Percentiles rank a stretch among this genome's conserved stretches.
phyloP scores from a whole-genome alignment of 1,140 invertebrate genomes.

The Cydia amplana region DNA sequence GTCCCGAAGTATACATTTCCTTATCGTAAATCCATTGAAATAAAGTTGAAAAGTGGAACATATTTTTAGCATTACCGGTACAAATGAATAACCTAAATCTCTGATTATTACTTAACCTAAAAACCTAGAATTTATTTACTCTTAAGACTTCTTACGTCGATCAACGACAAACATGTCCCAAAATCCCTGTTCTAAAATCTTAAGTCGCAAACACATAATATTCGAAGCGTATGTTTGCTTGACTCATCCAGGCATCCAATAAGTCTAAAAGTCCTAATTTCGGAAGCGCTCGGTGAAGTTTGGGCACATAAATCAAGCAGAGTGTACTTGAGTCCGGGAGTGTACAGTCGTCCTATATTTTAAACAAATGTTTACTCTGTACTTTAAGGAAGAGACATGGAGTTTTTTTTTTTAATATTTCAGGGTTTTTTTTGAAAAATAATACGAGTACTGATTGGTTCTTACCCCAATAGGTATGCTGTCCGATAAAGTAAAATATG shows the following conservation, averaged over 20 bases:
- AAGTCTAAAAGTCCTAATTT: conserved; percentile 25
- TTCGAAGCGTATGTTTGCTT: conserved; percentile 1
- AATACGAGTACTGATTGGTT: no score
- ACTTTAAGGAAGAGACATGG: background rate
- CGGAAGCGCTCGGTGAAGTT: conserved; percentile 4
- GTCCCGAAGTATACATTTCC: no score
- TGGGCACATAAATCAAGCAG: conserved; percentile 9
- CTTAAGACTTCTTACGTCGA: background rate
- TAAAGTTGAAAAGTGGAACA: no score
- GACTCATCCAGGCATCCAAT: background rate
- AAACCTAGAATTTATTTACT: background rate
- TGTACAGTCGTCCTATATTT: background rate
- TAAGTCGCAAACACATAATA: background rate
- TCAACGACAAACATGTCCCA: background rate
- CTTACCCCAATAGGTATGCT: no score
- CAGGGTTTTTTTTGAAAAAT: background rate
- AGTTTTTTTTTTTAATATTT: background rate
- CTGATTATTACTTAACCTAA: background rate
- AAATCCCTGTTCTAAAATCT: background rate
- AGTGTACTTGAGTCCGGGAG: conserved; percentile 25
- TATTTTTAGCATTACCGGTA: no score
- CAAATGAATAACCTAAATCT: no score
- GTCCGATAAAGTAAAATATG: no score
- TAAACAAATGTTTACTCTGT: conserved; percentile 2
- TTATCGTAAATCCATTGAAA: no score